Evolutionary conservation across 2,113 vertebrate species (phyloP), one percentile per base, ranked within the genome.

Genomic region (Zosterops japonicus): DNA sequence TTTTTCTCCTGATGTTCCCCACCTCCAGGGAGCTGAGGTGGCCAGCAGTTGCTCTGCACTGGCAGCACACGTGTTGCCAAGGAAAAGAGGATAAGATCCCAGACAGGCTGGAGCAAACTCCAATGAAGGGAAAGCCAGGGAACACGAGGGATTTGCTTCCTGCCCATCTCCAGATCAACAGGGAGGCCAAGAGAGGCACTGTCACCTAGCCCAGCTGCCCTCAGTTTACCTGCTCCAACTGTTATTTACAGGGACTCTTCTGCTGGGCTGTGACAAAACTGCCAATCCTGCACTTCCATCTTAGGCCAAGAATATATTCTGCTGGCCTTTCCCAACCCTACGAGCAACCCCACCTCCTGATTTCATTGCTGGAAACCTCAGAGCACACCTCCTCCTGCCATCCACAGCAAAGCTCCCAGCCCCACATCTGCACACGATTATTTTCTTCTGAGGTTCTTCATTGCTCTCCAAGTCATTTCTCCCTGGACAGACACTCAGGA

Each of bases 41-140:
- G 10, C 74, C 46, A 16, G 35, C 55, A 56, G 35, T 11, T 36
- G 28, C 33, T 53, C 75, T 27, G 44, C 27, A 35, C 57, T 35
- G 41, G 72, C 46, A 67, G 61, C 10, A 65, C 2, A 1, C 0
- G 0, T 12, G 39, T 7, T 8, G 8, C 35, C 44, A 78, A 57
- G 42, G 46, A 23, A 91, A 79, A 77, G 0, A 36, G 42, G 47
- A 77, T 22, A 14, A 3, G 35, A 24, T 81, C 17, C 24, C 35
- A 31, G 56, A 46, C 35, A 52, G 17, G 29, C 44, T 79, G 36
- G 52, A 65, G 52, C 6, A 47, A 85, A 83, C 68, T 14, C 64
- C 83, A 47, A 1, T 2, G 2, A 18, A 70, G 29, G 13, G 4
- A 56, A 75, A 77, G 35, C 1, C 0, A 39, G 23, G 19, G 29